Base-by-base conservation (phyloP, 2,113 vertebrate genomes). In the Thunnus thynnus region DNA sequence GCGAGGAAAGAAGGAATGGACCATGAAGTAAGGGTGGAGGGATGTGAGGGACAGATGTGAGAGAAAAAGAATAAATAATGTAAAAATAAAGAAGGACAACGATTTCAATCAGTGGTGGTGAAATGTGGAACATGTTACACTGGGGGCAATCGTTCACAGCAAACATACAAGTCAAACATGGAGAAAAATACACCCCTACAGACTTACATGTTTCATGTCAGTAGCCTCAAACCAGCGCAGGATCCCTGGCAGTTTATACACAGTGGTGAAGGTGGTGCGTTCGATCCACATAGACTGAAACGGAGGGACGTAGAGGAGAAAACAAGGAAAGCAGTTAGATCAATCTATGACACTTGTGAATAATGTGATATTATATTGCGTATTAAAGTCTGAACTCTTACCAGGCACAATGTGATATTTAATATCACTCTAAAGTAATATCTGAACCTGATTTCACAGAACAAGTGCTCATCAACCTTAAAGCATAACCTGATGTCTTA, bases 271-370 rank as follows among this genome's bases (percentile, higher is more conserved):
- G 2, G 98, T 98, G 5, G 98, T 97, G 32, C 98, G 97, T 78
- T 99, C 98, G 60, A 99, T 98, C 98, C 98, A 99, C 98, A 99
- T 99, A 0, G 98, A 99, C 98, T 99, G 60, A 70, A 62, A 27
- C 32, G 64, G 57, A 82, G 60, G 74, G 32, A 80, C 0, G 72
- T 2, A 51, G 41, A 63, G 2, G 8, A 54, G 46, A 32, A 22
- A 61, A 14, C n/a, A 22, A 14, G 54, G 11, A 32, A 4, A 71
- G 25, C 5, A 67, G n/a, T 22, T 13, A 80, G 13, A 67, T 76
- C 13, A 70, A 54, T 54, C 13, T 71, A 3, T 55, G 36, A 44
- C 51, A 47, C 32, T 48, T 57, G 14, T 52, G 47, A 80, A 62
- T 25, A 61, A 27, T 13, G 52, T 13, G 12, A 73, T 46, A 72